A percentile compares a stretch with the other conserved stretches of the same genome.
Conservation (phyloP, 2,113 vertebrate species). For the Gadus macrocephalus region DNA sequence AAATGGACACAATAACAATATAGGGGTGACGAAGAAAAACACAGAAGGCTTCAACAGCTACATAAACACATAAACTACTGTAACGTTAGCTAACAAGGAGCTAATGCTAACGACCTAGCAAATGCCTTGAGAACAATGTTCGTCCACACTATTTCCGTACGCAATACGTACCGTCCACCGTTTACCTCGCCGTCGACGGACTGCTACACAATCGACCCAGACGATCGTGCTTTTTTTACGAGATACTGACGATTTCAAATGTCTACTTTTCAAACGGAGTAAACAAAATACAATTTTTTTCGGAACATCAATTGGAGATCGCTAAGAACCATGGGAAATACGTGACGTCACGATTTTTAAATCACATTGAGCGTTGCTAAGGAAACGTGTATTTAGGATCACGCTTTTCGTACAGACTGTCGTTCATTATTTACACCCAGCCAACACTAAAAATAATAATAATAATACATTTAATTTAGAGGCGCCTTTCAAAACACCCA, state of each 20-base stretch:
- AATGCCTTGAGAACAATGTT: conserved; percentile 53
- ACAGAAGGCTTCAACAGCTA: too few relatives aligned
- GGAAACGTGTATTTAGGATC: conserved; percentile 47
- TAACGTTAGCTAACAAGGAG: conserved; percentile 1
- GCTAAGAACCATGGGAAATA: conserved; percentile 75
- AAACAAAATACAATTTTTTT: conserved; percentile 32
- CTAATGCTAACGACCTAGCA: conserved; percentile 42
- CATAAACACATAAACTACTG: not conserved
- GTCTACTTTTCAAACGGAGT: conserved; percentile 14
- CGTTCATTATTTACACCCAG: too few relatives aligned
- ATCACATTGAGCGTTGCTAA: conserved; percentile 70
- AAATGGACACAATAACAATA: too few relatives aligned
- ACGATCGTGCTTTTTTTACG: not conserved
- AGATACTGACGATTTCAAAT: not conserved
- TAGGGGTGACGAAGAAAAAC: too few relatives aligned
- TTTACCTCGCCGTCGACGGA: not conserved
- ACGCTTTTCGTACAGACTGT: too few relatives aligned
- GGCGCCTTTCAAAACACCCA: too few relatives aligned
- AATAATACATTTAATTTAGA: too few relatives aligned
- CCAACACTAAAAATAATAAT: too few relatives aligned
- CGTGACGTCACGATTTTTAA: conserved; percentile 68
- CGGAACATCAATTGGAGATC: conserved; percentile 40
- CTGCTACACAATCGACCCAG: too few relatives aligned
- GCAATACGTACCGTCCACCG: conserved; percentile 30
- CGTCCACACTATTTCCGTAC: conserved; percentile 21